Conservation (phyloP, 2,797 vertebrate genomes). For the Gallinago nigripennis region DNA sequence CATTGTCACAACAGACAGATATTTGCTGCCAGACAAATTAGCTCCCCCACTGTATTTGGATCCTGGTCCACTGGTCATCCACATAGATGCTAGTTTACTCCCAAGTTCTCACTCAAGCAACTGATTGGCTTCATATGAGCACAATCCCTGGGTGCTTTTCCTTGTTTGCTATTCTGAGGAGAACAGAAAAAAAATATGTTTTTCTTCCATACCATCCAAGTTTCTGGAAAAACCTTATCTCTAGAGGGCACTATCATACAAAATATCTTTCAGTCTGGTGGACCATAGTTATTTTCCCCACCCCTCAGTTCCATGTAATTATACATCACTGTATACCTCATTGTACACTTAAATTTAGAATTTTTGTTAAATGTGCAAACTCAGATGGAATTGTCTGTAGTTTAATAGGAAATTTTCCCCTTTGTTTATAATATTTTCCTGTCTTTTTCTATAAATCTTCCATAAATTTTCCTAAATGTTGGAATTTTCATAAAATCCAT, state of each 20-base stretch:
- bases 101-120: not conserved
- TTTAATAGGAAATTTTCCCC: not conserved
- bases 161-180: not conserved
- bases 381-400: not conserved
- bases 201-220: not conserved
- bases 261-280: not conserved
- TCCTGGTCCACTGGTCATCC: not conserved
- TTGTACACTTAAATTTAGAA: not conserved
- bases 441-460: not conserved
- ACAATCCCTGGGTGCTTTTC: not conserved
- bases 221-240: not conserved
- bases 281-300: too few relatives aligned
- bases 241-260: not conserved
- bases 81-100: not conserved
- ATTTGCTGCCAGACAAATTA: not conserved
- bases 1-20: not conserved
- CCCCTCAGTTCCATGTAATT: not conserved
- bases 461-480: not conserved
- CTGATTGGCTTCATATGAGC: not conserved
- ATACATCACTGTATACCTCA: fast-evolving
- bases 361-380: not conserved
- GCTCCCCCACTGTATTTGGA: not conserved
- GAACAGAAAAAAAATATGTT: not conserved
- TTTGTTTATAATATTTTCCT: not conserved
- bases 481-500: too few relatives aligned